Conservation (phyloP, 2,888 invertebrate species). For the Mycalesis mineus region DNA sequence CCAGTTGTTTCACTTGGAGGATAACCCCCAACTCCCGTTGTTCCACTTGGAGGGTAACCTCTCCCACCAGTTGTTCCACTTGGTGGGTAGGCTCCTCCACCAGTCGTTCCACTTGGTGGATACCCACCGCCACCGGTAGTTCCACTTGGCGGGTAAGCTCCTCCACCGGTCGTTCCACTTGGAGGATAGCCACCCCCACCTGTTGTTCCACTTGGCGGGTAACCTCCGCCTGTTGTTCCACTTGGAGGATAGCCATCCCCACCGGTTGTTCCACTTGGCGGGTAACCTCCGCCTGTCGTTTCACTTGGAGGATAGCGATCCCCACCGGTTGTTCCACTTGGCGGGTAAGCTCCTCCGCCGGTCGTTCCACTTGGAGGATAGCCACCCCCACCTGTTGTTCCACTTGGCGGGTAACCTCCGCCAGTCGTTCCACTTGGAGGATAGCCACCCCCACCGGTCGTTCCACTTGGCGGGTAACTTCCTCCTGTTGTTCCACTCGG, state of each 20-base stretch:
- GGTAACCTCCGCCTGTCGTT: not conserved
- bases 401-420: not conserved
- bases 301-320: slow-evolving; percentile 10
- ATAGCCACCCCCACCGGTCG: not conserved
- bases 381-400: not conserved
- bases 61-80: not conserved
- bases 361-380: slow-evolving; percentile 7
- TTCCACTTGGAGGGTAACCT: not conserved
- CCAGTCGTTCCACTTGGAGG: not conserved
- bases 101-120: not conserved
- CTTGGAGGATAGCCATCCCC: not conserved
- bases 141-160: slow-evolving; percentile 14
- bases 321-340: not conserved
- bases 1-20: not conserved
- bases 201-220: not conserved
- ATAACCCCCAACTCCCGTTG: not conserved
- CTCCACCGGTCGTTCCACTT: slow-evolving; percentile 10
- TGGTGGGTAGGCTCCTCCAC: not conserved
- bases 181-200: not conserved
- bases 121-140: slow-evolving; percentile 11
- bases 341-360: slow-evolving; percentile 5
- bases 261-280: not conserved
- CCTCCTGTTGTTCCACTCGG: not conserved
- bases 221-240: not conserved
- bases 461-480: not conserved